Percentiles rank a stretch among this genome's conserved stretches.
Evolutionary conservation across 2,113 vertebrate genomes (phyloP).

Genomic region (Ceyx cyanopectus): DNA sequence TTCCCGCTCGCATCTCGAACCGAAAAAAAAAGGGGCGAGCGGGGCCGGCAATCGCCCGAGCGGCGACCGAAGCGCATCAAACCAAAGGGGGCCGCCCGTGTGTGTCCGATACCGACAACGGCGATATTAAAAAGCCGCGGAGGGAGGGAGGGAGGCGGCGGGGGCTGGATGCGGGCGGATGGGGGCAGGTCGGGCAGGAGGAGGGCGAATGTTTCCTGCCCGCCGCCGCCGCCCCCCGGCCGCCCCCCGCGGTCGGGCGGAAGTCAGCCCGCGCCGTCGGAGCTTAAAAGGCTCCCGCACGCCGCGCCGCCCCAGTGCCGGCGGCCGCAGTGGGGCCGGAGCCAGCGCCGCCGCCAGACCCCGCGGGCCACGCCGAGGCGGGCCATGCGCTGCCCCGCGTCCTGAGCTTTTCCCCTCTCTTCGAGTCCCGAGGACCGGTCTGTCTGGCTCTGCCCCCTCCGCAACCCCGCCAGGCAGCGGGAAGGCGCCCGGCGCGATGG

Average conservation of each 20-base stretch:
- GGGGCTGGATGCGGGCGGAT: constrained; percentile 25
- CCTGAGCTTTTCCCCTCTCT: background rate
- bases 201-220: constrained; percentile 82
- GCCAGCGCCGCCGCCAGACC: background rate
- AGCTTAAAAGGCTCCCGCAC: constrained; percentile 84
- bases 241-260: constrained; percentile 79
- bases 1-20: background rate
- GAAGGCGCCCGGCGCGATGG: constrained; percentile 15
- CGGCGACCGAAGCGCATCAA: background rate
- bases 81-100: background rate
- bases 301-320: constrained; percentile 72
- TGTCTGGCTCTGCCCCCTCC: background rate
- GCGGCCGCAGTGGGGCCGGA: constrained; percentile 44
- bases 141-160: background rate
- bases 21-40: background rate
- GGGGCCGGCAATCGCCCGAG: background rate
- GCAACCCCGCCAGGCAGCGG: background rate
- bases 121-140: background rate
- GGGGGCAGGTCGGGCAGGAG: constrained; percentile 58
- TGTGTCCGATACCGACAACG: background rate
- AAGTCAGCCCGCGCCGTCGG: constrained; percentile 85
- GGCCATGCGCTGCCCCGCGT: background rate
- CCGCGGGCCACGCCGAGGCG: background rate
- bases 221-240: constrained; percentile 57
- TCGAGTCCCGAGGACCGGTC: background rate